Evolutionary conservation across 2,888 invertebrate species (phyloP).

Genomic region (Panorpa germanica): DNA sequence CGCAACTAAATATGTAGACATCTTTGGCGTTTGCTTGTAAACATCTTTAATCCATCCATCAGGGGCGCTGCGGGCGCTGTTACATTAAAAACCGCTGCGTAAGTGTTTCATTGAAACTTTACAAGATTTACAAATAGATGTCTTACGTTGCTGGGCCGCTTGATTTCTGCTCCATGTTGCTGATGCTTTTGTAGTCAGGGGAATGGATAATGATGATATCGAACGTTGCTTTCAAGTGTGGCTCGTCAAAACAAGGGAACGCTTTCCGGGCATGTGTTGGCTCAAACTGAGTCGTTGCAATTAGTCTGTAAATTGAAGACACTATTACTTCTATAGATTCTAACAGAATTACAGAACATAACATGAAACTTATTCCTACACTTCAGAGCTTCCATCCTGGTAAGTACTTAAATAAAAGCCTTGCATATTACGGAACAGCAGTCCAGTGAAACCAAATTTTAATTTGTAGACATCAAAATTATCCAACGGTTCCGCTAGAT

Average conservation of each 20-base stretch:
- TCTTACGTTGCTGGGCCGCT: too few species aligned
- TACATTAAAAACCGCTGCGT: too few species aligned
- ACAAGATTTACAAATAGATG: too few species aligned
- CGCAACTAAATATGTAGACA: conserved; percentile 82
- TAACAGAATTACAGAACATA: too few species aligned
- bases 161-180: too few species aligned
- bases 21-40: conserved; percentile 38
- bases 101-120: too few species aligned
- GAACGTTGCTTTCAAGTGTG: conserved; percentile 63
- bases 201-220: conserved; percentile 57
- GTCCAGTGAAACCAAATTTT: too few species aligned
- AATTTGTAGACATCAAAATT: too few species aligned
- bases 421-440: conserved; percentile 52
- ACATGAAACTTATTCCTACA: conserved; percentile 27
- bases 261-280: conserved; percentile 64
- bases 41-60: too few species aligned
- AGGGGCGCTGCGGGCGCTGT: too few species aligned
- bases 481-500: too few species aligned
- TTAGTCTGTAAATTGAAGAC: conserved; percentile 55
- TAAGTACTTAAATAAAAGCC: conserved; percentile 77
- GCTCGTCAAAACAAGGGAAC: conserved; percentile 80
- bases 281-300: conserved; percentile 67
- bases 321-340: too few species aligned
- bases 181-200: conserved; percentile 50
- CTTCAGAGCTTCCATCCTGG: conserved; percentile 41